Conservation (phyloP, 2,888 invertebrate species). For the Trilocha varians region DNA sequence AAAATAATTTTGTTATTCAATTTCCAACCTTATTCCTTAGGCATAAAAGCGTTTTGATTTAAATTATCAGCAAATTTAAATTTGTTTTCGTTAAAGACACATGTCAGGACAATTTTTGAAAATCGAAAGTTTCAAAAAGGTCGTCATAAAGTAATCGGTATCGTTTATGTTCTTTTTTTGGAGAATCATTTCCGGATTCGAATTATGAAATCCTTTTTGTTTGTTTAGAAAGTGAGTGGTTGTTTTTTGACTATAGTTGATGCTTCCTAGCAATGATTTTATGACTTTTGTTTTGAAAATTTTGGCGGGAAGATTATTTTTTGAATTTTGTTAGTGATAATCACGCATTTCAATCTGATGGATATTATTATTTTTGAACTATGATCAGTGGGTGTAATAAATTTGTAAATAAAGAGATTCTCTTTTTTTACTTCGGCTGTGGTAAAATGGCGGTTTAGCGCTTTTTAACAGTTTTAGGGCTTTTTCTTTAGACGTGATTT, state of each 20-base stretch:
- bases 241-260: background rate
- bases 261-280: no score
- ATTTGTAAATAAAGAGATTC: background rate
- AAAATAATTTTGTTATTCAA: slow-evolving; percentile 8
- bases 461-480: no score
- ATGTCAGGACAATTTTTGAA: slow-evolving; percentile 26
- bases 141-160: background rate
- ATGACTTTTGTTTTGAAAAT: no score
- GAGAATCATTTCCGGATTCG: background rate
- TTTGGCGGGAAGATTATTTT: slow-evolving; percentile 1
- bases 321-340: background rate
- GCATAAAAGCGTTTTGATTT: slow-evolving; percentile 2
- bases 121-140: slow-evolving; percentile 18
- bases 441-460: no score
- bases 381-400: no score
- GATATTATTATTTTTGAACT: no score
- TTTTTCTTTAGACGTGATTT: no score
- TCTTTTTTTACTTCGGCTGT: no score
- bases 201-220: background rate
- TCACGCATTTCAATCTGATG: no score
- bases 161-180: slow-evolving; percentile 6
- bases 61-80: background rate
- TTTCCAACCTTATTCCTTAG: slow-evolving; percentile 14
- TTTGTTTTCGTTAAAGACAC: slow-evolving; percentile 15
- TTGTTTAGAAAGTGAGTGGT: background rate